Percentiles rank a stretch among this genome's conserved stretches.
Conservation (phyloP, 2,888 invertebrate species). For the Drosophila merina region DNA sequence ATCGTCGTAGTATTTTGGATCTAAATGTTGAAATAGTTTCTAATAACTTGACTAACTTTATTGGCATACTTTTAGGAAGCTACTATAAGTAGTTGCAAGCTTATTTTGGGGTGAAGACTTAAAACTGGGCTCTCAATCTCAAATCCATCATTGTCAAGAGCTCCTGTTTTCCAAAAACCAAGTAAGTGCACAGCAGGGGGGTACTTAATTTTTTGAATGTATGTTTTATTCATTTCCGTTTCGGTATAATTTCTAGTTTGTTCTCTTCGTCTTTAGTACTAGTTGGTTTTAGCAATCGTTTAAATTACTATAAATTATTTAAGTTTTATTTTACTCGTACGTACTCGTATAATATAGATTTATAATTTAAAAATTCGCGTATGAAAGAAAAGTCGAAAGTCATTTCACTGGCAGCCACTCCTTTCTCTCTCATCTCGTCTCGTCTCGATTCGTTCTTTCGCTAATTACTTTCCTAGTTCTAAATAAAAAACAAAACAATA, state of each 20-base stretch:
- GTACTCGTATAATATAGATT: constrained; percentile 55
- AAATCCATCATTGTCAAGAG: neutral
- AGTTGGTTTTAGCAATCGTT: constrained; percentile 74
- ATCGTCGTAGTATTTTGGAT: neutral
- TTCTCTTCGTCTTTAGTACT: constrained; percentile 76
- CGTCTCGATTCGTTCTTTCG: constrained; percentile 17
- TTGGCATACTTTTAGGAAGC: constrained; percentile 12
- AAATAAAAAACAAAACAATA: constrained; percentile 69
- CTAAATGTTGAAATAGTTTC: neutral
- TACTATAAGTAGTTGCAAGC: neutral
- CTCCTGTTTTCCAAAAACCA: neutral
- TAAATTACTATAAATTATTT: constrained; percentile 79
- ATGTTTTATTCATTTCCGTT: constrained; percentile 79
- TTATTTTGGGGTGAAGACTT: neutral
- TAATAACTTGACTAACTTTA: neutral
- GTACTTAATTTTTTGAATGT: constrained; percentile 66
- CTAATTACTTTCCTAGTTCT: constrained; percentile 46
- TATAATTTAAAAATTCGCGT: constrained; percentile 77
- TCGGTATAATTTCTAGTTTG: constrained; percentile 82
- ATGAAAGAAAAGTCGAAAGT: constrained; percentile 78
- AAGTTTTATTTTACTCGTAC: constrained; percentile 64
- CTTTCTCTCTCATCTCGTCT: neutral
- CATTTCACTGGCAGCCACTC: constrained; percentile 50
- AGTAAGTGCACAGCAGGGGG: neutral
- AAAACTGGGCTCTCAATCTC: too few relatives aligned